A percentile compares a stretch with the other conserved stretches of the same genome.
These are phyloP conservation scores for Drosophila flavopinicola DNA, from an alignment of 2,888 invertebrate species.

Conservation along the genomic window DNA sequence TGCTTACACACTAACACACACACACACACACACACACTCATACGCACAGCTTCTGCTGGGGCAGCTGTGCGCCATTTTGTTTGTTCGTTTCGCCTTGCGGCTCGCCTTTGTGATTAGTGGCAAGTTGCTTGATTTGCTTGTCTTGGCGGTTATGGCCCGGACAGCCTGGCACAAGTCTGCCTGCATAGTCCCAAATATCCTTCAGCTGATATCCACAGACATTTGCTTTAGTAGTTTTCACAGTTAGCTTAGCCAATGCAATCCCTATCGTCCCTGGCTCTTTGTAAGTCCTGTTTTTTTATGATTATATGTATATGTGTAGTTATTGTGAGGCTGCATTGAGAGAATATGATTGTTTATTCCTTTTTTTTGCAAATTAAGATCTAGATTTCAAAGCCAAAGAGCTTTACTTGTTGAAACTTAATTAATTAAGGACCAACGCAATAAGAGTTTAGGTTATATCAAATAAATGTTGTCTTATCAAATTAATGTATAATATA, in stretches of 20 bases:
- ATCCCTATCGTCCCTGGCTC: too few relatives aligned
- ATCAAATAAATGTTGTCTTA: too few relatives aligned
- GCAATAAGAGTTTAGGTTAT: too few relatives aligned
- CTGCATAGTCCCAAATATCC: constrained; percentile 22
- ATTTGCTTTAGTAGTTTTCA: constrained; percentile 35
- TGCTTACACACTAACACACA: constrained; percentile 15
- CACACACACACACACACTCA: constrained; percentile 1
- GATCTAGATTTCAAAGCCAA: too few relatives aligned
- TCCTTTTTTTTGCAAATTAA: too few relatives aligned
- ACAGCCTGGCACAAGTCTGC: constrained; percentile 4
- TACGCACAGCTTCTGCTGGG: constrained; percentile 1
- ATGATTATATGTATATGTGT: too few relatives aligned
- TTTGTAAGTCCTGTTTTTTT: too few relatives aligned
- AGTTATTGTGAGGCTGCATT: too few relatives aligned
- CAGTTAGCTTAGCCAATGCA: constrained; percentile 10
- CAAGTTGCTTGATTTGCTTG: constrained; percentile 62
- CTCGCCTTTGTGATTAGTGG: constrained; percentile 65
- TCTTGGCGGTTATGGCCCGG: constrained; percentile 29
- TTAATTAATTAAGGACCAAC: too few relatives aligned
- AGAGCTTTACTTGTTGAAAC: too few relatives aligned
- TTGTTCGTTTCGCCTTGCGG: constrained; percentile 54
- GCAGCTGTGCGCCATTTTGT: constrained; percentile 54
- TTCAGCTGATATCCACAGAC: constrained; percentile 41
- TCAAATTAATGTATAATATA: too few relatives aligned
- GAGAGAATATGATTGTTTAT: too few relatives aligned